Evolutionary conservation across 2,888 invertebrate species (phyloP).

Genomic region (Lamellibrachia columna): DNA sequence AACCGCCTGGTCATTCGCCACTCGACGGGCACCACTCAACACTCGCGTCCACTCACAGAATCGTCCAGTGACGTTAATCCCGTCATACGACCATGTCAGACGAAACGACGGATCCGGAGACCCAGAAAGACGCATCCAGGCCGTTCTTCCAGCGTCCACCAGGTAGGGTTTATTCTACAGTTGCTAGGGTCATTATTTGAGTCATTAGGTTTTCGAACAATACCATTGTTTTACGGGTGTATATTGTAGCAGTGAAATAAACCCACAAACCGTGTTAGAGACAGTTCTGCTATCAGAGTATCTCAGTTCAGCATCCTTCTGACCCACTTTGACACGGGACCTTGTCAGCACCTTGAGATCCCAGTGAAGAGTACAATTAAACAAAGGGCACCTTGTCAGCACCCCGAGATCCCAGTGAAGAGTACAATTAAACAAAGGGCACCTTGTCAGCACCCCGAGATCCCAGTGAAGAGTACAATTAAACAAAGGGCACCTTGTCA

Average conservation of each 20-base stretch:
- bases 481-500: no score
- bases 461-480: no score
- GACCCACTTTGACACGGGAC: no score
- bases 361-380: no score
- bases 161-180: conserved; percentile 31
- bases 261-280: background rate
- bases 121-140: conserved; percentile 38
- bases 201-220: background rate
- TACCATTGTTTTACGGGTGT: background rate
- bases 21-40: background rate
- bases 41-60: background rate
- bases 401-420: no score
- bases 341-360: no score
- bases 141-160: conserved; percentile 40
- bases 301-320: background rate
- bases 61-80: background rate
- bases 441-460: no score
- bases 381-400: no score
- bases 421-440: no score
- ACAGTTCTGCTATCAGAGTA: background rate
- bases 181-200: background rate
- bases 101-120: conserved; percentile 32
- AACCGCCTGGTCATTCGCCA: background rate
- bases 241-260: background rate
- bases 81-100: conserved; percentile 31